Base-by-base conservation (phyloP, 2,113 vertebrate genomes). In the Crotalus helleri region DNA sequence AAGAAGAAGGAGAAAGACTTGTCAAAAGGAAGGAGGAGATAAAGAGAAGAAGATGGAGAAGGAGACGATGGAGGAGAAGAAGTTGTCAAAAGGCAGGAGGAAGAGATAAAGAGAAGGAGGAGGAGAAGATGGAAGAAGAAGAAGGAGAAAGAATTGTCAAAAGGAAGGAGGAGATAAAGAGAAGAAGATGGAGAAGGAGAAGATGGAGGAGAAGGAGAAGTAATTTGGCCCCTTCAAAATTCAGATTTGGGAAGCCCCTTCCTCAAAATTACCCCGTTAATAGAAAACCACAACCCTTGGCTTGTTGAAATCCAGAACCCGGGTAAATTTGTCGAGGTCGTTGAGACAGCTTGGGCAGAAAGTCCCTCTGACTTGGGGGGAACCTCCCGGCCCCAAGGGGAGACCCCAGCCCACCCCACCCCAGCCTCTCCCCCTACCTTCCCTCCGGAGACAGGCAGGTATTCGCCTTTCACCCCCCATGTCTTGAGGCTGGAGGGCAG, bases 361-460 rank as follows among this genome's bases (percentile, higher is more conserved):
- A 39, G 9, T 1, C n/a, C 15, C 15, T 74, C 69, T 3, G 17
- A 3, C 15, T 9, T 81, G 7, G 13, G n/a, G n/a, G 69, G 39
- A 49, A 51, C 49, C 49, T 8, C 49, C 49, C 8, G 1, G 7
- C 49, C 7, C 46, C 85, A 5, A 49, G 46, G 46, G 46, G 5
- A 49, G 46, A 51, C 5, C 44, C 33, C 81, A 3, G 0, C 85
- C 46, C 24, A 4, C 10, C 46, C 11, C 1, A 51, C 0, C 44
- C 33, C 81, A 3, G 1, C 85, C 46, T 5, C 85, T 23, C 11
- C 26, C 26, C 29, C 19, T 98, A 99, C 99, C 98, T 99, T 99
- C 97, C 99, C 99, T 24, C 98, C 98, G 0, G 98, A 97, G 91
- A 99, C 94, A 0, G 99, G 97, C 64, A 98, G 87, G 91, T 99